phyloP scores from a whole-genome alignment of 92 coral and sea anemone genomes.

The Parazoanthus swiftii region DNA sequence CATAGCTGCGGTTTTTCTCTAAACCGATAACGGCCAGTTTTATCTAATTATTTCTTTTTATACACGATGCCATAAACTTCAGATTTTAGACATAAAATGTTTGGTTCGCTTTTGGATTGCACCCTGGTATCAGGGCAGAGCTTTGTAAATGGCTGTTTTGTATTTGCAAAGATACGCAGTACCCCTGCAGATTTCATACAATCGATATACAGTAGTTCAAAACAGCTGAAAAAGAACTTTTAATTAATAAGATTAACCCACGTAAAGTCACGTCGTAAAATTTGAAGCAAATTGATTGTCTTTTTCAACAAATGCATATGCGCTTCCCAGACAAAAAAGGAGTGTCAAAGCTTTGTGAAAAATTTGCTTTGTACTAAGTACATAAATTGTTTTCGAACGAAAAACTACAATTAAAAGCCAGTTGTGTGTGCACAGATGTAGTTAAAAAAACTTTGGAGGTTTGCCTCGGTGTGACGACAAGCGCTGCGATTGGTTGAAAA shows the following conservation, averaged over 20 bases:
- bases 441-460: constrained; percentile 28
- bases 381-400: neutral
- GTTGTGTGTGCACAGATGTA: constrained; percentile 32
- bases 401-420: neutral
- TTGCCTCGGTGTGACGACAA: constrained; percentile 55
- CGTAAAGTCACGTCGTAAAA: neutral
- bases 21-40: neutral
- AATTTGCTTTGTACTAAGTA: neutral
- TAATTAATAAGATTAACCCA: neutral
- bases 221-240: neutral
- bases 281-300: neutral
- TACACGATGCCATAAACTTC: neutral
- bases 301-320: neutral
- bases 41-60: too few relatives aligned
- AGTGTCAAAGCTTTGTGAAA: neutral
- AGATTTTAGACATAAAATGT: neutral
- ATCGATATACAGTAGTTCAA: neutral
- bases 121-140: neutral
- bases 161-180: too few relatives aligned
- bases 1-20: neutral
- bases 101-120: neutral
- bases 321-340: neutral
- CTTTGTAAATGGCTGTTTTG: neutral
- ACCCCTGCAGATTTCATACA: neutral
- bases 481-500: constrained; percentile 68